Evolutionary conservation across 2,113 vertebrate genomes (phyloP).

Genomic region (Tenrec ecaudatus): DNA sequence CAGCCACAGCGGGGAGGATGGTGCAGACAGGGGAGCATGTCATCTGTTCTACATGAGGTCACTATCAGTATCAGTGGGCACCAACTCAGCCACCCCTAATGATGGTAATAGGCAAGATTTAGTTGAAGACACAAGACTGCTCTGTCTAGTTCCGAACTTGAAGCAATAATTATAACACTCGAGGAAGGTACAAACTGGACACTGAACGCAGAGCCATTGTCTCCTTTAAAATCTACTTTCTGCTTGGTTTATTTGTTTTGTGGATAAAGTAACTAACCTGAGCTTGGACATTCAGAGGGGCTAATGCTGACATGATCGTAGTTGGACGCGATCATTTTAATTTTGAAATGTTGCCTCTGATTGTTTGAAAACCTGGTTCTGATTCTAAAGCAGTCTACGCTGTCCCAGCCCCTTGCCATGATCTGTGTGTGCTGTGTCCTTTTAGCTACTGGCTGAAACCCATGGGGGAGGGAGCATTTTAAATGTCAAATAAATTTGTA

Average conservation of each 20-base stretch:
- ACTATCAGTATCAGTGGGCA: background rate
- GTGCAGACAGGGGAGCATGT: too few relatives aligned
- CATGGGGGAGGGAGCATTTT: background rate
- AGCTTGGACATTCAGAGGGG: background rate
- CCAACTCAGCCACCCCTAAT: background rate
- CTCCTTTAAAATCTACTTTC: background rate
- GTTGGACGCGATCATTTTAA: slow-evolving; percentile 26
- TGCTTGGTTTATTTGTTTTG: background rate
- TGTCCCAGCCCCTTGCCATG: too few relatives aligned
- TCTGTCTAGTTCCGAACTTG: slow-evolving; percentile 4
- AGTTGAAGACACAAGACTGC: background rate
- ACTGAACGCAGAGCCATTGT: background rate
- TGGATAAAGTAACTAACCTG: background rate
- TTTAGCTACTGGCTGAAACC: slow-evolving; percentile 7
- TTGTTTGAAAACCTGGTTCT: slow-evolving; percentile 42
- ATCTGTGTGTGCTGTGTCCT: background rate
- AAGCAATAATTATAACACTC: background rate
- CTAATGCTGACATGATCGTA: background rate
- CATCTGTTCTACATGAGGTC: too few relatives aligned
- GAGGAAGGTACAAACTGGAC: slow-evolving; percentile 1
- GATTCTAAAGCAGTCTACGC: background rate
- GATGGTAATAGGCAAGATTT: background rate
- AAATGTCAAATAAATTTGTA: background rate
- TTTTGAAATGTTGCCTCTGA: slow-evolving; percentile 38
- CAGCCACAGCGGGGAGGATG: too few relatives aligned